These are phyloP conservation scores for Dryobota labecula DNA, from an alignment of 2,888 invertebrate species.

Conservation along the genomic window DNA sequence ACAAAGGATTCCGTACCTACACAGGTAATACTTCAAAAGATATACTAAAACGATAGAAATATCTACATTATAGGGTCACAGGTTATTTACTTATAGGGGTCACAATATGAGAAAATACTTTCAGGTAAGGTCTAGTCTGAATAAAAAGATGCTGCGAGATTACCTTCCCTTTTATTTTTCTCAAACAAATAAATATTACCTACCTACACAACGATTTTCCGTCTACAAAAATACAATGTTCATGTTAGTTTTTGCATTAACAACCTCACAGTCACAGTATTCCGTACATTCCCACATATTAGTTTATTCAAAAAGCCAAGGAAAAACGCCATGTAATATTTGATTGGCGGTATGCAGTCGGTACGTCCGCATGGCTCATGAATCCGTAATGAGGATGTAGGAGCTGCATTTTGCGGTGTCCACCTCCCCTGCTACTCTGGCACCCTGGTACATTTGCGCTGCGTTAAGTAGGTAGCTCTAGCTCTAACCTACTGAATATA, in stretches of 20 bases:
- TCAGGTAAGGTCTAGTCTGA: conserved; percentile 2
- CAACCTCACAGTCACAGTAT: background rate
- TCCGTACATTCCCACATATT: background rate
- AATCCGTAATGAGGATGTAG: conserved; percentile 80
- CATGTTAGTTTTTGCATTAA: background rate
- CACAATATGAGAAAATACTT: conserved; percentile 43
- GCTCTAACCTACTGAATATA: conserved; percentile 51
- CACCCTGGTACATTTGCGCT: conserved; percentile 57
- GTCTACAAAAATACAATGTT: background rate
- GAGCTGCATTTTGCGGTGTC: conserved; percentile 77
- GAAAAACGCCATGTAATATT: conserved; percentile 53
- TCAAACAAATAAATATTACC: conserved; percentile 17
- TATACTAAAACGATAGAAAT: conserved; percentile 34
- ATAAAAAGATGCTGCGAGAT: conserved; percentile 31
- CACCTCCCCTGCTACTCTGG: conserved; percentile 61
- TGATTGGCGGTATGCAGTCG: conserved; percentile 74
- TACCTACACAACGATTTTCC: background rate
- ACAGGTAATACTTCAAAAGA: conserved; percentile 32
- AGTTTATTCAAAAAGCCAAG: conserved; percentile 46
- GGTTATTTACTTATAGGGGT: conserved; percentile 41
- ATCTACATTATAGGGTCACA: conserved; percentile 32
- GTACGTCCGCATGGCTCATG: conserved; percentile 76
- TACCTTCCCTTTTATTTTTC: conserved; percentile 27
- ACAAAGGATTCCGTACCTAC: conserved; percentile 29
- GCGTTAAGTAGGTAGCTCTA: conserved; percentile 61